A percentile compares a stretch with the other conserved stretches of the same genome.
Conservation (phyloP, 2,797 vertebrate species). For the Eidolon dupreanum region DNA sequence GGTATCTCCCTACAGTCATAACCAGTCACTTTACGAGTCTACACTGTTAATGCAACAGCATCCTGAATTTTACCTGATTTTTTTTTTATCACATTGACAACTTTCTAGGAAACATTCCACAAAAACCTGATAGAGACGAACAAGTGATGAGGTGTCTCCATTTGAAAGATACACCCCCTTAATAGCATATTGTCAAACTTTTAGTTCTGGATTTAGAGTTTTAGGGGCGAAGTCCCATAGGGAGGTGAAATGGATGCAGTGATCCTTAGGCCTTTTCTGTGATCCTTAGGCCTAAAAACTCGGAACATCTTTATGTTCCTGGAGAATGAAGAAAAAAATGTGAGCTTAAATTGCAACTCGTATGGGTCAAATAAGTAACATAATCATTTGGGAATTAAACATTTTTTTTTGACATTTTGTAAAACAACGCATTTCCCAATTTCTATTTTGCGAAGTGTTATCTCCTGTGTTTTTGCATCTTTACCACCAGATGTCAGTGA, state of each 20-base stretch:
- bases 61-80: not conserved
- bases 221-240: not conserved
- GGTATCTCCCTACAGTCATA: not conserved
- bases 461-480: not conserved
- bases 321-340: not conserved
- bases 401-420: not conserved
- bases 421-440: not conserved
- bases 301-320: not conserved
- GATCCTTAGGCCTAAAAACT: not conserved
- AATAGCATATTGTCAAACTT: not conserved
- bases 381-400: not conserved
- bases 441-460: not conserved
- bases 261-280: not conserved
- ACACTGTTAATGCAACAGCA: not conserved
- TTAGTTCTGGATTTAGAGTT: not conserved
- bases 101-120: not conserved
- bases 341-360: not conserved
- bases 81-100: not conserved
- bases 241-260: not conserved
- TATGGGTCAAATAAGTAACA: not conserved
- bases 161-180: not conserved
- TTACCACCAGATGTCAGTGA: conserved; percentile 66
- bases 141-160: not conserved
- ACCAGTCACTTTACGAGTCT: not conserved
- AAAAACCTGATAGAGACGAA: not conserved